Evolutionary conservation across 2,797 vertebrate species (phyloP), one percentile per base, ranked within the genome.

Genomic region (Tangara arthus): DNA sequence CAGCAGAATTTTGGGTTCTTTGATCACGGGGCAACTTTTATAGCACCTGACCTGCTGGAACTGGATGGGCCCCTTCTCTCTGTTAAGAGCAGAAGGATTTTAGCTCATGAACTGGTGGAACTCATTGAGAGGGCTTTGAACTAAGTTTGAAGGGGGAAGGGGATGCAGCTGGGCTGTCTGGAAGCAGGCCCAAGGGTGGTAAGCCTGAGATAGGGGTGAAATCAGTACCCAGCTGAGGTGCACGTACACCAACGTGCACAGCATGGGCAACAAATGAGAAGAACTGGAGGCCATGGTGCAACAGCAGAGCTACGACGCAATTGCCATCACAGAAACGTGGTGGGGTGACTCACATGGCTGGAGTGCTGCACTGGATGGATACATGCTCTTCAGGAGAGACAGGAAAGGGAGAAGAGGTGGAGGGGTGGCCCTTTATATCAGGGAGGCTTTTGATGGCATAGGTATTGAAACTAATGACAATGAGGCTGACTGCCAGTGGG

Each of bases 201-300:
- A 24, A 39, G 47, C 66, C n/a, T 32, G 47, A 26, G 8, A 6
- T 3, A 69, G 35, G 27, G 2, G 35, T 32, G 47, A 18, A 6
- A 39, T 39, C 41, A 57, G 53, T 1, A 30, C 42, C 53, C 70
- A 57, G 53, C 41, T 57, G 41, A 72, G 26, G n/a, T 57, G 70
- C 11, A 11, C 14, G 41, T 30, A 46, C 2, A 47, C 63, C 32
- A 65, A 34, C 1, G 16, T 12, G 7, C 0, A 1, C 32, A 46
- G 32, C 42, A 15, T 19, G 23, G 24, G 14, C 20, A 56, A 34
- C 24, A 56, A 17, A 44, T 2, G 4, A 12, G 30, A 55, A 2
- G 32, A 28, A 39, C 52, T 44, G 52, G 24, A 44, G 3, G 32
- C 39, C 24, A 10, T 22, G 69, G 52, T 44, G 1, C 19, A 11